Conservation (phyloP, 2,113 vertebrate species). For the Phainopepla nitens region DNA sequence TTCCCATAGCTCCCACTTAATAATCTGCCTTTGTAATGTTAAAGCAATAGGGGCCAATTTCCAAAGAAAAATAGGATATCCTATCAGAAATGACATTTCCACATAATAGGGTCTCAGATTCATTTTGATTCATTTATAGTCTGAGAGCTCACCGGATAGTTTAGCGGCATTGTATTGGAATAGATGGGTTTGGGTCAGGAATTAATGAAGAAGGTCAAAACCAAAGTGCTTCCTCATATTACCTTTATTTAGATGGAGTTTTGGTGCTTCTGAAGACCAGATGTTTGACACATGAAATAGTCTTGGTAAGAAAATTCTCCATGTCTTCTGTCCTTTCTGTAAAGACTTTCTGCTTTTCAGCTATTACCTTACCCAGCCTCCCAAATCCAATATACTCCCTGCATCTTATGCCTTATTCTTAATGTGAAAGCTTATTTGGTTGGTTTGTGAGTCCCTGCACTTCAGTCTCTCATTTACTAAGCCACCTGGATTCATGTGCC, state of each 20-base stretch:
- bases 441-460: not conserved
- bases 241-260: not conserved
- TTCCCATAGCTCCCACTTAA: not conserved
- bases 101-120: slow-evolving; percentile 31
- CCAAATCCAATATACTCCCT: not conserved
- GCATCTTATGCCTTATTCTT: not conserved
- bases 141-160: not conserved
- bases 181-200: slow-evolving; percentile 25
- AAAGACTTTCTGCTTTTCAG: not conserved
- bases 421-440: not conserved
- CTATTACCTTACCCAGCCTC: not conserved
- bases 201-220: slow-evolving; percentile 40
- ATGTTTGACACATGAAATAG: not conserved
- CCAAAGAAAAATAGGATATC: slow-evolving; percentile 35
- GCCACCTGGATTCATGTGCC: not conserved
- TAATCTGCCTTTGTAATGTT: slow-evolving; percentile 23
- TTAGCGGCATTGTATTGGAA: slow-evolving; percentile 11
- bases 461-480: not conserved
- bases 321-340: not conserved
- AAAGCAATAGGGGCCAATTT: slow-evolving; percentile 31
- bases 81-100: slow-evolving; percentile 36
- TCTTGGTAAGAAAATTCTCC: not conserved
- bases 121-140: slow-evolving; percentile 52
- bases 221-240: not conserved
- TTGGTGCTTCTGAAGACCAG: not conserved